A percentile compares a stretch with the other conserved stretches of the same genome.
phyloP scores from a whole-genome alignment of 2,797 vertebrate genomes.

The Bradypodion ventrale region DNA sequence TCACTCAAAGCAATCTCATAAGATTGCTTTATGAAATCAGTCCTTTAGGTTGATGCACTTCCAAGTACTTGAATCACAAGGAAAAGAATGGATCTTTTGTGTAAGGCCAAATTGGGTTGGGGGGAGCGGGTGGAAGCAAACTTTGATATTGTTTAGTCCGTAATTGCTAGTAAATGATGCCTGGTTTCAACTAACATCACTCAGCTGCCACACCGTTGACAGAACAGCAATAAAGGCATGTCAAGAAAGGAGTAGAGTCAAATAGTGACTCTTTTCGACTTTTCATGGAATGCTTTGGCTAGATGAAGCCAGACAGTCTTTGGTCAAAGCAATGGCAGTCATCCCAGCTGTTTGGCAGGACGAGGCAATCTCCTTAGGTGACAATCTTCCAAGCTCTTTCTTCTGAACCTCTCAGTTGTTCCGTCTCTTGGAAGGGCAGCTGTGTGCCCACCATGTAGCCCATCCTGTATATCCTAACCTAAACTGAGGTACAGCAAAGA shows the following conservation, averaged over 20 bases:
- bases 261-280: neutral
- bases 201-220: neutral
- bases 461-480: neutral
- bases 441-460: neutral
- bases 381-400: neutral
- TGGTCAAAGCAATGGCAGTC: neutral
- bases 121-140: neutral
- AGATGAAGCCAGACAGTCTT: neutral
- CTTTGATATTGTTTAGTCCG: neutral
- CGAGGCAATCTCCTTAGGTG: neutral
- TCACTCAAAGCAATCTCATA: neutral
- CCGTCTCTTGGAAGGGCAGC: neutral
- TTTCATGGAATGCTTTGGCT: neutral
- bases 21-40: neutral
- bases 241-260: neutral
- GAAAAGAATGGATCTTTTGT: neutral
- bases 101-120: neutral
- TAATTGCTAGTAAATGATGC: neutral
- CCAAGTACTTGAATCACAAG: neutral
- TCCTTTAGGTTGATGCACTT: neutral
- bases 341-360: neutral
- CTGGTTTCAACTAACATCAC: neutral
- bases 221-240: neutral
- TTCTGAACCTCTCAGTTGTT: neutral
- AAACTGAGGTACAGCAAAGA: neutral